Base-by-base conservation (phyloP, 2,113 vertebrate genomes). In the Mormyrus iriodes region DNA sequence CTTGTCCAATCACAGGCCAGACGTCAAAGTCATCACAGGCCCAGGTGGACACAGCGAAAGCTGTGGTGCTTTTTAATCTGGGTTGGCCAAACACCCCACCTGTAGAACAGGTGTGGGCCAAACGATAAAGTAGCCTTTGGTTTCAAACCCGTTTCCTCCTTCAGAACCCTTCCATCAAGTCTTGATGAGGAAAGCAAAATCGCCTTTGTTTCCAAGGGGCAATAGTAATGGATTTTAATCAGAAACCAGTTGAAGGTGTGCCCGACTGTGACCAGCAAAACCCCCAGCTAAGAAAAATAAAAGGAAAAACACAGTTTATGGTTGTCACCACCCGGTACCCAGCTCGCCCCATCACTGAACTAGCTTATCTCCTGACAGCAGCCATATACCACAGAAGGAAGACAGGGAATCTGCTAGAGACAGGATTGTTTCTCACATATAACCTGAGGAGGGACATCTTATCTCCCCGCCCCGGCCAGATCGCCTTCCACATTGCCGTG, bases 81-180 rank as follows among this genome's bases (percentile, higher is more conserved):
- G 13, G 27, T 65, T 51, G 52, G 65, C 27, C 85, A 88, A 92
- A 88, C 76, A 90, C 91, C 89, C 91, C 88, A 31, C 88, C 89
- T 92, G 90, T 93, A 92, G 93, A 91, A 91, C 92, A 94, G 94
- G 93, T 94, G 94, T 93, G 91, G 91, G 93, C 90, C 93, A 92
- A 93, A 93, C 93, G 91, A 95, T 90, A 86, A 90, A 90, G 88
- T 88, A 19, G 84, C 88, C 92, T 87, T 89, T 46, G 91, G 91
- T 94, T 94, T 94, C 92, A 86, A 90, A 42, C 49, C 1, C 12
- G 19, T 48, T 84, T 48, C 15, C 24, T 19, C 27, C 49, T 53
- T 42, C n/a, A 2, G 13, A 88, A 0, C 44, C 13, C 87, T 42
- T 44, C 27, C 19, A 9, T 17, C 21, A 85, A 35, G 53, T 53